phyloP scores from a whole-genome alignment of 23 tunicate species.

The Styela plicata region DNA sequence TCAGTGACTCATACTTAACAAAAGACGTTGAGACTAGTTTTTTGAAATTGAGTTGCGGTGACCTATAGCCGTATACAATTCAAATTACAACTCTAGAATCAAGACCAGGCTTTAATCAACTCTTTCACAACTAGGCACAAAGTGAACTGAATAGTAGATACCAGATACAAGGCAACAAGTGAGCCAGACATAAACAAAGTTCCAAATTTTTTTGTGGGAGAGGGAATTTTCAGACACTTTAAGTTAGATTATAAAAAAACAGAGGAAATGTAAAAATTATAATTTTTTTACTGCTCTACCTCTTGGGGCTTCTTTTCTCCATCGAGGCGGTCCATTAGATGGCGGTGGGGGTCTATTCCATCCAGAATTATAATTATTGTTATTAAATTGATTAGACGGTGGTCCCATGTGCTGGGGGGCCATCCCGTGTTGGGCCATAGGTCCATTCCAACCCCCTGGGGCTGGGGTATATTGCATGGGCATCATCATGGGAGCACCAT shows the following conservation, averaged over 20 bases:
- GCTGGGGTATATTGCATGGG: neutral
- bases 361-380: neutral
- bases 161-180: no score
- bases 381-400: neutral
- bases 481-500: slow-evolving; percentile 11
- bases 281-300: no score
- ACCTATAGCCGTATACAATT: no score
- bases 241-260: neutral
- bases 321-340: neutral
- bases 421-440: neutral
- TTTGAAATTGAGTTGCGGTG: neutral
- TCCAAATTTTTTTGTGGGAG: neutral
- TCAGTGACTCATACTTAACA: neutral
- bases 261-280: neutral
- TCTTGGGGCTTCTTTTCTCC: neutral
- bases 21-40: neutral
- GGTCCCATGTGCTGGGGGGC: neutral
- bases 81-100: no score
- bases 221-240: neutral
- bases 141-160: no score
- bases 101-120: no score
- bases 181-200: neutral
- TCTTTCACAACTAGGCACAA: no score
- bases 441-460: neutral
- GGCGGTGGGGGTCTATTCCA: neutral